Evolutionary conservation across 2,113 vertebrate genomes (phyloP).

Genomic region (Glaucidium brasilianum): DNA sequence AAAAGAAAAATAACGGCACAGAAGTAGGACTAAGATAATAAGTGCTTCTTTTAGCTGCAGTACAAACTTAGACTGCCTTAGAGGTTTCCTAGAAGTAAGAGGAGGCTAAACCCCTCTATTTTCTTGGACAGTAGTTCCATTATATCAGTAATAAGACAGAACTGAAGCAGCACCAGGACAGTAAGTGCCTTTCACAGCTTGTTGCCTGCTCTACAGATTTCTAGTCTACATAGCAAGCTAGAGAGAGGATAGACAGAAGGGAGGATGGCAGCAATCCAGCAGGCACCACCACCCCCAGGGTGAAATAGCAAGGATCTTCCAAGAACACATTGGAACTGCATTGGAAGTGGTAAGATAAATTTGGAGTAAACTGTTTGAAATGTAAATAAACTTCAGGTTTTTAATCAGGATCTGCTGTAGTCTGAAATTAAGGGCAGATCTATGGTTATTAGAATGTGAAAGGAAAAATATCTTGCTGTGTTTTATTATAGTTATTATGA

Average conservation of each 20-base stretch:
- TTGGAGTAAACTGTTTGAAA: neutral
- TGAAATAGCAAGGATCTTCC: neutral
- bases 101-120: neutral
- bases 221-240: neutral
- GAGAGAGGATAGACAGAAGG: neutral
- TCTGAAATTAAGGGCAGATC: neutral
- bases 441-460: neutral
- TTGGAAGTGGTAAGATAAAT: neutral
- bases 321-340: neutral
- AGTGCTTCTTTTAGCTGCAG: neutral
- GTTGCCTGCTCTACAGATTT: neutral
- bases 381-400: neutral
- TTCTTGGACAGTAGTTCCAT: neutral
- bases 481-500: neutral
- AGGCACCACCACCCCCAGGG: accelerated
- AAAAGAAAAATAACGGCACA: neutral
- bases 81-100: neutral
- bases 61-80: neutral
- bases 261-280: neutral
- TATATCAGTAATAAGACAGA: neutral
- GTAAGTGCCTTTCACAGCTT: neutral
- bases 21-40: neutral
- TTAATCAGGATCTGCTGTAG: neutral
- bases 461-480: neutral
- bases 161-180: neutral